phyloP scores from a whole-genome alignment of 2,113 vertebrate genomes.

The Elachura formosa region DNA sequence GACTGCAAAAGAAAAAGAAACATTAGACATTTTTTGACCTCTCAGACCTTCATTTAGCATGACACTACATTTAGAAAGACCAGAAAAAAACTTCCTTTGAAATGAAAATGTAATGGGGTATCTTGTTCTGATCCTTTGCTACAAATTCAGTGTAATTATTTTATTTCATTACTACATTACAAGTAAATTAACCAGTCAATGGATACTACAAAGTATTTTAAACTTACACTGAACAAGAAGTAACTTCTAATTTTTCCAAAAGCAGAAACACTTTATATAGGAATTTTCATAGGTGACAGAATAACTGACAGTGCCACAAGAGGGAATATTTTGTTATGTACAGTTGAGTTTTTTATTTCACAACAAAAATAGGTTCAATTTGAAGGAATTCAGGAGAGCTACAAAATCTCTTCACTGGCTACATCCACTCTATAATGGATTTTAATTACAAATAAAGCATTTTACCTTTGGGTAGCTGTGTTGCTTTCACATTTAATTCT shows the following conservation, averaged over 20 bases:
- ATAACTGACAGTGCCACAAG: neutral
- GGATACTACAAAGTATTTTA: neutral
- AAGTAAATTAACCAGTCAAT: neutral
- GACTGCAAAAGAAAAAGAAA: constrained; percentile 76
- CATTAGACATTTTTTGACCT: constrained; percentile 24
- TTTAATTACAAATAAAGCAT: neutral
- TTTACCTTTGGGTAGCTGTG: constrained; percentile 95
- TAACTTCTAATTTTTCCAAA: neutral
- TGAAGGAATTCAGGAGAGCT: neutral
- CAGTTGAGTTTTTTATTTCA: neutral
- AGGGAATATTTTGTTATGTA: neutral
- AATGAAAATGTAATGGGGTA: neutral
- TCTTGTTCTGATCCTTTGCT: neutral
- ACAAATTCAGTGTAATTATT: neutral
- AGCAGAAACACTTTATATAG: neutral
- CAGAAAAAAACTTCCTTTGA: neutral
- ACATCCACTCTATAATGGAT: neutral
- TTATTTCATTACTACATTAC: neutral
- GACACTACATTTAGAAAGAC: neutral
- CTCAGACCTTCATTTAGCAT: neutral
- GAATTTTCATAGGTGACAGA: neutral
- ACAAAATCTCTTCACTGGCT: neutral
- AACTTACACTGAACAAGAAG: neutral
- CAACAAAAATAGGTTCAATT: neutral
- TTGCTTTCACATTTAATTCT: constrained; percentile 99